These are phyloP conservation scores for Eciton burchellii DNA, from an alignment of 1,140 invertebrate genomes.

Conservation along the genomic window DNA sequence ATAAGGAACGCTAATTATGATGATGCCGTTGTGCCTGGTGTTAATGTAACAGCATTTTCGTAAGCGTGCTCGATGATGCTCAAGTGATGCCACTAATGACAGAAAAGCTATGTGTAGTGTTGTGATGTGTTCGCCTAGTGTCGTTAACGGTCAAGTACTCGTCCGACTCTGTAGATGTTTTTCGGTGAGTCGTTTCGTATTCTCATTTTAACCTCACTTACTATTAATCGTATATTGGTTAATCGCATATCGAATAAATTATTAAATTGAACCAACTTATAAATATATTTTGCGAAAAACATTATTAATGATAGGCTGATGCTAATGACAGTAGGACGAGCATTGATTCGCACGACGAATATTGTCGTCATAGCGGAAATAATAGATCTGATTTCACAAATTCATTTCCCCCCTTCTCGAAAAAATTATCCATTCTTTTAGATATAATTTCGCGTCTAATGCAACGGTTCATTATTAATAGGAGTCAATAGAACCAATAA, in stretches of 20 bases:
- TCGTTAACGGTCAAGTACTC: conserved; percentile 67
- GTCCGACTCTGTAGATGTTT: conserved; percentile 76
- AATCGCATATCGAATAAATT: neutral
- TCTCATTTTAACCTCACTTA: too few species aligned
- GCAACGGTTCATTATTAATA: neutral
- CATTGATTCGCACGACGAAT: too few species aligned
- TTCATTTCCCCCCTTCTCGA: too few species aligned
- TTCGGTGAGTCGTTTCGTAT: conserved; percentile 74
- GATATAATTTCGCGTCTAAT: too few species aligned
- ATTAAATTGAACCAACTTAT: neutral
- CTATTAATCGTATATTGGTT: too few species aligned
- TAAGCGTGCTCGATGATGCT: conserved; percentile 46
- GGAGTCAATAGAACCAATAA: neutral
- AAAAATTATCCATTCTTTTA: neutral
- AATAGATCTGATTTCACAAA: too few species aligned
- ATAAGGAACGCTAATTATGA: conserved; percentile 50
- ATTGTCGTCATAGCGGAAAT: too few species aligned
- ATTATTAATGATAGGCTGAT: neutral
- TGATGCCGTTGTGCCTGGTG: conserved; percentile 37
- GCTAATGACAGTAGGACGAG: too few species aligned
- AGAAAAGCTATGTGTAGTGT: conserved; percentile 63
- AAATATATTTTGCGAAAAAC: neutral
- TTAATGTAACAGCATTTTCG: conserved; percentile 58
- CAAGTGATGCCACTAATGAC: conserved; percentile 37
- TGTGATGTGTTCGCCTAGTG: conserved; percentile 67